These are phyloP conservation scores for Megaceryle alcyon DNA, from an alignment of 2,797 vertebrate genomes.

Conservation along the genomic window DNA sequence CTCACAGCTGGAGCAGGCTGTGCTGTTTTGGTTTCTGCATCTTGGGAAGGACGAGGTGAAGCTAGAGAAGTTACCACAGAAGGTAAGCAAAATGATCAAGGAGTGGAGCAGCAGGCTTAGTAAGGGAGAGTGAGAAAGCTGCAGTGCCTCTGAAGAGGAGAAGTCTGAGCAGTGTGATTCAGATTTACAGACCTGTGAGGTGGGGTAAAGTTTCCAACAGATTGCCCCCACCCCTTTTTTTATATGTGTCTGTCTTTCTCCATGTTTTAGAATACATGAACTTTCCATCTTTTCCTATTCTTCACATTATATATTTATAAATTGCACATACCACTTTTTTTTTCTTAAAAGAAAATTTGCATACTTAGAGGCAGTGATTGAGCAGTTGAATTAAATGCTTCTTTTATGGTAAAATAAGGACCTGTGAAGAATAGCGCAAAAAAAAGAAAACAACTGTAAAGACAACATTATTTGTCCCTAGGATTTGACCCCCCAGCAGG, in stretches of 20 bases:
- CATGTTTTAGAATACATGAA: rapidly evolving
- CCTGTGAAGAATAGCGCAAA: not conserved
- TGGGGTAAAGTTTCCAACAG: not conserved
- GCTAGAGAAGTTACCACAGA: not conserved
- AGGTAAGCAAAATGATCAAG: too few relatives aligned
- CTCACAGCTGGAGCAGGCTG: not conserved
- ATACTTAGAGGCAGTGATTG: not conserved
- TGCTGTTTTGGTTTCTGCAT: not conserved
- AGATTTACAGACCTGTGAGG: not conserved
- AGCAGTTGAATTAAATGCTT: not conserved
- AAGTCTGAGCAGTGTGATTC: not conserved
- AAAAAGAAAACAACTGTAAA: not conserved
- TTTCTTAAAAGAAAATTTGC: not conserved
- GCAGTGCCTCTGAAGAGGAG: rapidly evolving
- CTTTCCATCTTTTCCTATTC: not conserved
- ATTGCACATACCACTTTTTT: rapidly evolving
- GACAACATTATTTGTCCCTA: not conserved
- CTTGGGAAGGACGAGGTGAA: rapidly evolving
- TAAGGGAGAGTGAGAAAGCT: not conserved
- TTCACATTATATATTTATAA: rapidly evolving
- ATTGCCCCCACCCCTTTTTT: not conserved
- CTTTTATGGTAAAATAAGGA: not conserved
- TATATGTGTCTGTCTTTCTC: not conserved
- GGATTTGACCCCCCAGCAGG: not conserved
- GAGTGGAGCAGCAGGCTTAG: not conserved